Evolutionary conservation across 2,888 invertebrate species (phyloP).

Genomic region (Netelia virgata): DNA sequence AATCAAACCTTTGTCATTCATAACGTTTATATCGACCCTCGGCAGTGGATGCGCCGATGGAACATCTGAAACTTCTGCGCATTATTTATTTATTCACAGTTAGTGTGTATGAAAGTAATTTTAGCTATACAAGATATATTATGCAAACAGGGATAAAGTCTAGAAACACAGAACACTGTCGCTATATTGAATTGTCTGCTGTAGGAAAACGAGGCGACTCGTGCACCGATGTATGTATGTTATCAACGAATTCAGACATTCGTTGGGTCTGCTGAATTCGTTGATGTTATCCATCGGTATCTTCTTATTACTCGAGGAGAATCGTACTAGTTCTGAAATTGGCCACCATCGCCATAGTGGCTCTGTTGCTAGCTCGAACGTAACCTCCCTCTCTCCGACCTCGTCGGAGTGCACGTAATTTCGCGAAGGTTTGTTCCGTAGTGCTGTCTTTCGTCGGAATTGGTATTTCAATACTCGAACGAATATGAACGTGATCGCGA

Average conservation of each 20-base stretch:
- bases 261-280: no score
- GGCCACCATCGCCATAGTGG: background rate
- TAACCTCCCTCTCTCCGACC: constrained; percentile 34
- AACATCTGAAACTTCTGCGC: no score
- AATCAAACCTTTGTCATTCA: background rate
- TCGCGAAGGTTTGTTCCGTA: constrained; percentile 46
- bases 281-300: background rate
- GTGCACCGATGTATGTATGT: no score
- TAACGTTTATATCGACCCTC: background rate
- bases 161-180: background rate
- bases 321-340: background rate
- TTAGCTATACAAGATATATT: no score
- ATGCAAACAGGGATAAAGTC: no score
- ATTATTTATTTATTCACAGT: no score
- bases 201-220: no score
- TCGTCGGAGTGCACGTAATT: constrained; percentile 60
- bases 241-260: no score
- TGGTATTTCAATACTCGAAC: constrained; percentile 26
- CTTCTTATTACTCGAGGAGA: background rate
- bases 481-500: constrained; percentile 90
- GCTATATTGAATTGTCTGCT: background rate
- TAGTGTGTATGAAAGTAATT: no score
- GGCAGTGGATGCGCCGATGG: background rate
- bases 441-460: constrained; percentile 29
- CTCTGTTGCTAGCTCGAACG: constrained; percentile 7